Percentiles rank a stretch among this genome's conserved stretches.
phyloP scores from a whole-genome alignment of 1,140 invertebrate species.

The Hetaerina americana region DNA sequence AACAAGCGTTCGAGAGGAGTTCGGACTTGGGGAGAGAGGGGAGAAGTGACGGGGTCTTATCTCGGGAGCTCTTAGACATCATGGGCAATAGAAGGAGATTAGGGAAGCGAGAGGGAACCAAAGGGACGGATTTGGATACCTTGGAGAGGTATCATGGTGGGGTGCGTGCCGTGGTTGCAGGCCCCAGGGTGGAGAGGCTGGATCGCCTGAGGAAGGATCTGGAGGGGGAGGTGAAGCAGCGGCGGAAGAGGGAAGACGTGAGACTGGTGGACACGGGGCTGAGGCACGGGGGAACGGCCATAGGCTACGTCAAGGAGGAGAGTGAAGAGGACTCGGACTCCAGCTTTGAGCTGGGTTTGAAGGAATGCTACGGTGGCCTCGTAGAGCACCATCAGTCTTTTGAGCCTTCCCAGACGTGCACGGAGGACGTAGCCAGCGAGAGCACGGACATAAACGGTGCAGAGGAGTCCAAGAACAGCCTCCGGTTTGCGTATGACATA shows the following conservation, averaged over 20 bases:
- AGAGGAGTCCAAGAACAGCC: slow-evolving; percentile 44
- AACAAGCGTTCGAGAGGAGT: too few species aligned
- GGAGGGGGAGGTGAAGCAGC: slow-evolving; percentile 1
- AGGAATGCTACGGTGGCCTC: slow-evolving; percentile 56
- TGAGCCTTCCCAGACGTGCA: slow-evolving; percentile 47
- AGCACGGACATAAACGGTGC: slow-evolving; percentile 41
- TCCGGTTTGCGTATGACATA: slow-evolving; percentile 51
- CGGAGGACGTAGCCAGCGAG: slow-evolving; percentile 18
- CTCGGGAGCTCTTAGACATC: too few species aligned
- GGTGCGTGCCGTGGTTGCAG: too few species aligned
- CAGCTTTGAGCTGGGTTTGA: slow-evolving; percentile 60
- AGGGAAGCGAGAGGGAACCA: too few species aligned
- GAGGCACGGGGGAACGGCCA: slow-evolving; percentile 55
- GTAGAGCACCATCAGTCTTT: slow-evolving; percentile 55
- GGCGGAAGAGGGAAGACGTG: slow-evolving; percentile 25
- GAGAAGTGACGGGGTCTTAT: too few species aligned
- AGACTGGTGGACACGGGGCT: slow-evolving; percentile 52
- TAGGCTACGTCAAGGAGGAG: slow-evolving; percentile 35
- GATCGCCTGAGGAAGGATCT: background rate
- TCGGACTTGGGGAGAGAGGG: too few species aligned
- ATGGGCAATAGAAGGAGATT: too few species aligned
- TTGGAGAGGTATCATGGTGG: too few species aligned
- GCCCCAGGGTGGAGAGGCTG: too few species aligned
- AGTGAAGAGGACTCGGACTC: slow-evolving; percentile 40
- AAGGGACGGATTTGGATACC: too few species aligned